These are phyloP conservation scores for Nezara viridula DNA, from an alignment of 2,888 invertebrate species.

Conservation along the genomic window DNA sequence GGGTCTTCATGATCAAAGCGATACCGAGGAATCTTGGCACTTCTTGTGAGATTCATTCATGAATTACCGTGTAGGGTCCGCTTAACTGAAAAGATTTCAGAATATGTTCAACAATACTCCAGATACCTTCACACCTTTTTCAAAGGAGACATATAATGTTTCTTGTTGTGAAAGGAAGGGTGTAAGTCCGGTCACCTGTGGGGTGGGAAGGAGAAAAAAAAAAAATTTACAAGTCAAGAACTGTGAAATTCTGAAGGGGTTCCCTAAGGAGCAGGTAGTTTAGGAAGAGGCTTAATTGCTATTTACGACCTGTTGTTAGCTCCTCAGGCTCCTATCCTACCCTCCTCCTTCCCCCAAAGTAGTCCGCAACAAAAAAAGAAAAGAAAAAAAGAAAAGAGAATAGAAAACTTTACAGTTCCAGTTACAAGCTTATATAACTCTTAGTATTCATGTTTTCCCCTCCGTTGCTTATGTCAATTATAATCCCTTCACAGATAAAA, in stretches of 20 bases:
- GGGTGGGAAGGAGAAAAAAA: conserved; percentile 20
- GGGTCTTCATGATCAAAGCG: no score
- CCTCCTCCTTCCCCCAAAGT: background rate
- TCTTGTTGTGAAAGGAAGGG: background rate
- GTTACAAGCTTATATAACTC: background rate
- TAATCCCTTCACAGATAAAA: background rate
- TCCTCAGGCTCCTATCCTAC: conserved; percentile 5
- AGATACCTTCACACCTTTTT: background rate
- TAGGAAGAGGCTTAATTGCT: conserved; percentile 47
- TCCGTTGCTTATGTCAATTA: background rate
- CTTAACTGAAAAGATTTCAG: background rate
- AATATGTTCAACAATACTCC: background rate
- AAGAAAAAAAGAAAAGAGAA: background rate
- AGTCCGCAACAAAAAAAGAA: background rate
- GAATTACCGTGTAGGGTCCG: no score
- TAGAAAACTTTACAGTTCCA: background rate
- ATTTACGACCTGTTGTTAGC: conserved; percentile 51
- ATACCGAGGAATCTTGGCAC: no score
- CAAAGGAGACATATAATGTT: background rate
- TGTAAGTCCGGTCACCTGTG: conserved; percentile 37
- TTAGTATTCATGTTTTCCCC: background rate
- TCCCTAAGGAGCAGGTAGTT: conserved; percentile 51
- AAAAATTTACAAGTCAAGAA: conserved; percentile 47
- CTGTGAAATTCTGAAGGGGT: conserved; percentile 48
- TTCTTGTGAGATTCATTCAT: no score